These are phyloP conservation scores for Dynastes grantii DNA, from an alignment of 2,888 invertebrate species.

Conservation along the genomic window DNA sequence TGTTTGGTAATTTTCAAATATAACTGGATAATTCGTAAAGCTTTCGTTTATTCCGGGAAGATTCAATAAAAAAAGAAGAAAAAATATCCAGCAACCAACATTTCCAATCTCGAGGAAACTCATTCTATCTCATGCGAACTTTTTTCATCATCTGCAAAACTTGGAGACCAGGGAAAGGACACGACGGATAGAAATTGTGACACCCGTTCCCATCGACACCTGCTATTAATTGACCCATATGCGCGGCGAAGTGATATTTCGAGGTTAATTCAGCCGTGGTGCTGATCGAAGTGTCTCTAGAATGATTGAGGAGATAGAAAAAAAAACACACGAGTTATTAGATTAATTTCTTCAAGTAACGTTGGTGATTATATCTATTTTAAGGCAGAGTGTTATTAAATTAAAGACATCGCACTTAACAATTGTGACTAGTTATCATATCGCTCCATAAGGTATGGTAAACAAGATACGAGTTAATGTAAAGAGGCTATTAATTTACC, in stretches of 20 bases:
- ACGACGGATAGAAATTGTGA: slow-evolving; percentile 79
- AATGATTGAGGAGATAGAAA: slow-evolving; percentile 54
- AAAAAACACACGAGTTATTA: background rate
- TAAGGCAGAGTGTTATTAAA: slow-evolving; percentile 1
- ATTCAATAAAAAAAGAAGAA: background rate
- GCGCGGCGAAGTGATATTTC: slow-evolving; percentile 78
- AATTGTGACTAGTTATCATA: background rate
- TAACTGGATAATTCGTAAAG: too few relatives aligned
- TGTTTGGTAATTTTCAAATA: too few relatives aligned
- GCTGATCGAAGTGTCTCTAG: slow-evolving; percentile 77
- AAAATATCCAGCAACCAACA: background rate
- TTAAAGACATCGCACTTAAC: background rate
- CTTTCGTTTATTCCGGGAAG: too few relatives aligned
- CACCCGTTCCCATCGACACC: slow-evolving; percentile 79
- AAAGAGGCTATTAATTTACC: slow-evolving; percentile 24
- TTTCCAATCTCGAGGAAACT: background rate
- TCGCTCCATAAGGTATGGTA: background rate
- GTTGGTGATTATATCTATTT: slow-evolving; percentile 8
- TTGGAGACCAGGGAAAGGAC: slow-evolving; percentile 77
- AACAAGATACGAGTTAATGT: slow-evolving; percentile 10
- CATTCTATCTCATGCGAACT: slow-evolving; percentile 69
- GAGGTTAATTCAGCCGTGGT: slow-evolving; percentile 78
- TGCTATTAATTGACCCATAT: slow-evolving; percentile 79
- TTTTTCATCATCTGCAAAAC: slow-evolving; percentile 79
- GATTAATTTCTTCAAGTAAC: slow-evolving; percentile 1